Percentiles rank a stretch among this genome's conserved stretches.
Conservation (phyloP, 2,113 vertebrate species). For the Notiomystis cincta region DNA sequence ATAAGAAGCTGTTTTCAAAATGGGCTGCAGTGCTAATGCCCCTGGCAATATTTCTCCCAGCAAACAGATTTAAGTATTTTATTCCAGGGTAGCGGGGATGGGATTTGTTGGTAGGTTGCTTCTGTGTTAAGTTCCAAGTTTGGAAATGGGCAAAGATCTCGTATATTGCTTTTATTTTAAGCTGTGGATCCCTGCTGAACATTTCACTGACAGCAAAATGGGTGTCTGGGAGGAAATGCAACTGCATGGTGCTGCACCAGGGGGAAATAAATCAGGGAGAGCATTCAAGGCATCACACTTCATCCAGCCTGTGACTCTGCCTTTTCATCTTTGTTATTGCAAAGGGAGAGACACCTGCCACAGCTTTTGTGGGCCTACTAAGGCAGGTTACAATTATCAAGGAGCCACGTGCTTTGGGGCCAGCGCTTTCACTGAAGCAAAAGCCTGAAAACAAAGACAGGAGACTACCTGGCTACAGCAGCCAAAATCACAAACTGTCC, state of each 20-base stretch:
- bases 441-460: background rate
- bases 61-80: background rate
- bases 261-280: background rate
- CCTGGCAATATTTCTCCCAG: background rate
- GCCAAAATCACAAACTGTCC: fast-evolving
- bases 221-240: background rate
- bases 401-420: background rate
- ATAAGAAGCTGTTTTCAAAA: background rate
- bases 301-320: background rate
- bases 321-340: background rate
- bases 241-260: background rate
- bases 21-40: background rate
- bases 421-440: background rate
- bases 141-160: background rate
- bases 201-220: background rate
- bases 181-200: background rate
- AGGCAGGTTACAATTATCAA: background rate
- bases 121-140: background rate
- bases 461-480: background rate
- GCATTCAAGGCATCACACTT: background rate
- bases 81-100: background rate
- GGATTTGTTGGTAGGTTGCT: background rate
- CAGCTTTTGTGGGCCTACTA: background rate
- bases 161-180: background rate
- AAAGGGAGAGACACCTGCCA: background rate